Base-by-base conservation (phyloP, 2,888 invertebrate genomes). In the Argyresthia goedartella region DNA sequence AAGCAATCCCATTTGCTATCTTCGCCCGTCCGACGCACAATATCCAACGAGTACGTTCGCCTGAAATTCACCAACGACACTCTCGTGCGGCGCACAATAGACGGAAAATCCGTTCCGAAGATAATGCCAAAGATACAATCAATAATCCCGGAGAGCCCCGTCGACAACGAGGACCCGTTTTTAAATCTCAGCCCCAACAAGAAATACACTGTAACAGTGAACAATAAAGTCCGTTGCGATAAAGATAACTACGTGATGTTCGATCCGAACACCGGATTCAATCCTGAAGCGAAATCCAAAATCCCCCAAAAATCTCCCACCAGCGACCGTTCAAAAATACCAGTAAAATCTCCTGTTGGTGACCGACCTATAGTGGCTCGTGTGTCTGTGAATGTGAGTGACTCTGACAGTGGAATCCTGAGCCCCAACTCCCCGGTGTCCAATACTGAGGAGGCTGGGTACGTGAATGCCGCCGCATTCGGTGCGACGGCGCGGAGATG, bases 391-490 rank as follows among this genome's bases (percentile, higher is more conserved):
- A 85, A 76, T 61, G 79, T 88, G 58, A 90, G 90, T 72, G 90
- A 90, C 73, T 89, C 89, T 10, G 90, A 90, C 65, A 90, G 90
- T 67, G 90, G 90, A 4, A 90, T 90, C 61, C 69, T 90, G 47
- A 90, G 90, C 59, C 90, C 90, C 0, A 89, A 88, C 59, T 90
- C 90, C 25, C 90, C 90, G 0, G 85, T 89, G 52, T 90, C 89
- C 54, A 69, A 72, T 1, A 81, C 79, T 66, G 81, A 49, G 13
- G 57, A 84, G 54, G 67, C 75, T 10, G 64, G 69, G 3, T 86
- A 85, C 58, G 85, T 71, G 33, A 86, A 86, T 49, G 85, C 82
- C 7, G 71, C 76, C 0, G 76, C 73, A 10, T 84, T 86, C 57
- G 76, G 80, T 66, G 76, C 75, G 54, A 70, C 69, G 11, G 77